phyloP scores from a whole-genome alignment of 2,113 vertebrate genomes.

The Todiramphus saurophagus region DNA sequence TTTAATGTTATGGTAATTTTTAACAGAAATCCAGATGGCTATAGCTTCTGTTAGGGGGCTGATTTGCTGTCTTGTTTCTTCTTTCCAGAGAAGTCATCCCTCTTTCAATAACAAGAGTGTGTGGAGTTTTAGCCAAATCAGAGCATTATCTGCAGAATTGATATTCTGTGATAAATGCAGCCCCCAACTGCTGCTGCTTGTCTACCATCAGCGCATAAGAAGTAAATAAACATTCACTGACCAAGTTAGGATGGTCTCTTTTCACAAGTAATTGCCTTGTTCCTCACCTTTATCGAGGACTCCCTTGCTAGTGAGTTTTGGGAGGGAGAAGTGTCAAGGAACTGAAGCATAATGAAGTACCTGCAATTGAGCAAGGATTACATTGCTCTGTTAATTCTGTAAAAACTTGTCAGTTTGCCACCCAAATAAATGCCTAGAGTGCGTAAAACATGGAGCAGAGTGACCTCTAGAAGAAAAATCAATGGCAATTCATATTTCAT shows the following conservation, averaged over 20 bases:
- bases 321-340: constrained; percentile 74
- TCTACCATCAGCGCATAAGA: constrained; percentile 74
- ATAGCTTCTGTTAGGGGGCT: background rate
- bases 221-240: constrained; percentile 77
- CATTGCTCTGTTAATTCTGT: constrained; percentile 70
- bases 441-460: constrained; percentile 76
- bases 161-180: constrained; percentile 60
- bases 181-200: constrained; percentile 68
- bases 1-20: background rate
- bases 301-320: constrained; percentile 63
- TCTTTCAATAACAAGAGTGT: background rate
- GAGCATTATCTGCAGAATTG: constrained; percentile 8
- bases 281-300: constrained; percentile 66
- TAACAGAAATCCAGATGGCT: background rate
- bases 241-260: constrained; percentile 61
- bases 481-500: constrained; percentile 91
- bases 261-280: constrained; percentile 70
- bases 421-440: constrained; percentile 84
- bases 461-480: constrained; percentile 85
- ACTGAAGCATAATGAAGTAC: constrained; percentile 77
- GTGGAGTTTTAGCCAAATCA: background rate
- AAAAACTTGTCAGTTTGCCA: constrained; percentile 78
- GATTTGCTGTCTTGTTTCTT: background rate
- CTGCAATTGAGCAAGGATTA: constrained; percentile 71
- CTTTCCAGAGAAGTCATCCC: background rate